A percentile compares a stretch with the other conserved stretches of the same genome.
These are phyloP conservation scores for Thalassophryne amazonica DNA, from an alignment of 2,797 vertebrate genomes.

Conservation along the genomic window DNA sequence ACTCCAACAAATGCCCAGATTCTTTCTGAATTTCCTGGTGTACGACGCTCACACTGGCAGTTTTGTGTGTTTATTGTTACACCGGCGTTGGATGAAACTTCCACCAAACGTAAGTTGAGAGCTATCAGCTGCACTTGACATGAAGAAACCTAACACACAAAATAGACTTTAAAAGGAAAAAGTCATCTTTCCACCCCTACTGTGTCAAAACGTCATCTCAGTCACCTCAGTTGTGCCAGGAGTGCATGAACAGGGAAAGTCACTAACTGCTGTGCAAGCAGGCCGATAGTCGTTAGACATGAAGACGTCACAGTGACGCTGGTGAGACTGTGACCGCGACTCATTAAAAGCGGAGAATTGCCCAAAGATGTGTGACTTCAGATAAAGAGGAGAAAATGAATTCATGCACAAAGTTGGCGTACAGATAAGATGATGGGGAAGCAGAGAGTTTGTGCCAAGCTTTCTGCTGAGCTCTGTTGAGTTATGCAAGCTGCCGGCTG, in stretches of 20 bases:
- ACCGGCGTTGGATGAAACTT: too few species aligned
- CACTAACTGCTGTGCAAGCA: conserved; percentile 1
- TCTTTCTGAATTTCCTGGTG: too few species aligned
- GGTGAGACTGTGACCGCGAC: neutral
- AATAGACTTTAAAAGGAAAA: neutral
- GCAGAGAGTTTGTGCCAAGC: neutral
- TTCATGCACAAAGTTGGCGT: conserved; percentile 1
- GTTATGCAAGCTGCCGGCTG: conserved; percentile 46
- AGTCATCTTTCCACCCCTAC: neutral
- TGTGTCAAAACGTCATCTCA: conserved; percentile 11
- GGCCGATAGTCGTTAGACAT: conserved; percentile 27
- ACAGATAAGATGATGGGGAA: conserved; percentile 8
- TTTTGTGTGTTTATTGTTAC: too few species aligned
- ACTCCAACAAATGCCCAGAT: too few species aligned
- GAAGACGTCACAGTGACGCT: neutral
- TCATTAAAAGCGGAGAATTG: conserved; percentile 14
- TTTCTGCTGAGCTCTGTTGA: conserved; percentile 21
- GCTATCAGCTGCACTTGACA: conserved; percentile 4
- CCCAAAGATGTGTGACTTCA: conserved; percentile 11
- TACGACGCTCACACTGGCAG: too few species aligned
- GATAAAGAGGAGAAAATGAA: conserved; percentile 2
- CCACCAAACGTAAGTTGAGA: neutral
- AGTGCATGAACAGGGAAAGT: conserved; percentile 12
- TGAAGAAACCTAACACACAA: conserved; percentile 19
- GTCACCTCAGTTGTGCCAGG: conserved; percentile 24